Base-by-base conservation (phyloP, 2,113 vertebrate genomes). In the Ceratotherium simum region DNA sequence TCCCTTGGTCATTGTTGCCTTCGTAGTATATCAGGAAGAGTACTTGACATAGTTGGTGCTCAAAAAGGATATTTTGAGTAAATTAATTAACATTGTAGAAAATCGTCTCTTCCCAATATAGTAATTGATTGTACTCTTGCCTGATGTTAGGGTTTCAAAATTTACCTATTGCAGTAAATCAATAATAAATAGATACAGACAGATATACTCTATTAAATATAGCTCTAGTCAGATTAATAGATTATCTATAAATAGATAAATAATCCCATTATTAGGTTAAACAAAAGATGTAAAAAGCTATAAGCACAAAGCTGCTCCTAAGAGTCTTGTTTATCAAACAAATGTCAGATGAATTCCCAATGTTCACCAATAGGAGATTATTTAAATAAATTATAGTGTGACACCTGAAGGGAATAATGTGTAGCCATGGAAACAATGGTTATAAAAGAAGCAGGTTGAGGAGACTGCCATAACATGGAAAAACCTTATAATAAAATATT, bases 101-200 rank as follows among this genome's bases (percentile, higher is more conserved):
- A 89, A 95, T 54, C 75, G 64, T 98, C 89, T 95, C 90, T 93
- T 89, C 94, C 95, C 70, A 69, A 98, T 98, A 88, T 97, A 87
- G 78, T 98, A 98, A 98, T 95, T 98, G 29, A 81, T 88, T 98
- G 36, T 97, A 92, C 56, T 70, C 86, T 97, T 96, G 85, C 75
- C 56, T 67, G 39, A 60, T 20, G 2, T 58, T 97, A 94, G 97
- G 95, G 93, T 95, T 96, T 97, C 96, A 98, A 98, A 92, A 69
- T 81, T 86, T 97, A 96, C 97, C 97, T 98, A 96, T 94, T 60
- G 23, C 95, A 98, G 98, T 98, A 98, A 99, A 99, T 78, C 72
- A 98, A 98, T 97, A 97, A 95, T 92, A 89, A 36, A 51, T 39
- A 76, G 27, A 79, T 79, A 48, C 11, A 82, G 58, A 79, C n/a